phyloP scores from a whole-genome alignment of 2,113 vertebrate genomes.

The Hyaena hyaena region DNA sequence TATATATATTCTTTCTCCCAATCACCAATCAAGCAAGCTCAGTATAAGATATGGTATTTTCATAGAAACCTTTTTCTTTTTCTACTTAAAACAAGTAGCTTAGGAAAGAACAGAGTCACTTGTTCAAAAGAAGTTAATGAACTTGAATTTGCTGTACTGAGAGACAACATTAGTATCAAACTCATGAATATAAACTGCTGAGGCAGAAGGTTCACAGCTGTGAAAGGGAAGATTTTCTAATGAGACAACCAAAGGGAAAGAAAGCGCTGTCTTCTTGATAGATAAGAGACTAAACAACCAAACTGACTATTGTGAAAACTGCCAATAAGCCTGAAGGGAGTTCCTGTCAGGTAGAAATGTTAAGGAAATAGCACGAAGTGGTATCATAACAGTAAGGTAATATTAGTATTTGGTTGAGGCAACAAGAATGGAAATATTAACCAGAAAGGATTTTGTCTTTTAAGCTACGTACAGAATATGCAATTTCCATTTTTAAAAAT shows the following conservation, averaged over 20 bases:
- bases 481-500: not conserved
- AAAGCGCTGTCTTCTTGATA: not conserved
- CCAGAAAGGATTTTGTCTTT: not conserved
- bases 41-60: not conserved
- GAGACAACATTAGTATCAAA: not conserved
- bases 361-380: not conserved
- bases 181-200: not conserved
- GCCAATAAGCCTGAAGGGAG: not conserved
- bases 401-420: not conserved
- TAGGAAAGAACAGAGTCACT: not conserved
- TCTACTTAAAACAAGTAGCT: slow-evolving; percentile 10
- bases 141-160: not conserved
- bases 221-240: not conserved
- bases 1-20: not conserved
- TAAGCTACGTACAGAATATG: not conserved
- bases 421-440: slow-evolving; percentile 28
- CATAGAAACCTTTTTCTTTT: not conserved
- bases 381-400: not conserved
- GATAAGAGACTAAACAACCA: not conserved
- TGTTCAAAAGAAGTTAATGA: not conserved
- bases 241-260: not conserved
- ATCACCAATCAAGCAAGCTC: not conserved
- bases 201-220: slow-evolving; percentile 42
- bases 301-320: not conserved
- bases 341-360: not conserved